phyloP scores from a whole-genome alignment of 2,888 invertebrate species.

The Pachliopta kotzebuea region DNA sequence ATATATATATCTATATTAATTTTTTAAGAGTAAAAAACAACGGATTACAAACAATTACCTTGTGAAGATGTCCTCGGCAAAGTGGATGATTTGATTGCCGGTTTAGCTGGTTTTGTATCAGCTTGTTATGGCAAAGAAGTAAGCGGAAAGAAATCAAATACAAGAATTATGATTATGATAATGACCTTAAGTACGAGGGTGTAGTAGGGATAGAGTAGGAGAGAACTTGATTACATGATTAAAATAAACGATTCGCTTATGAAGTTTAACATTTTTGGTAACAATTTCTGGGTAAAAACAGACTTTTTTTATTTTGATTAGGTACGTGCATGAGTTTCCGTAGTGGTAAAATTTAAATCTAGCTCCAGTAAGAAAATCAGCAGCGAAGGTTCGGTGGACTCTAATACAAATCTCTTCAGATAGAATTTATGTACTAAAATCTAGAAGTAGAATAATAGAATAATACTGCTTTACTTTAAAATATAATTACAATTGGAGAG shows the following conservation, averaged over 20 bases:
- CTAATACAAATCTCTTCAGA: neutral
- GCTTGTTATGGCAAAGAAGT: conserved; percentile 84
- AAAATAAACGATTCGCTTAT: neutral
- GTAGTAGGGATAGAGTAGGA: conserved; percentile 25
- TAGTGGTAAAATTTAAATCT: neutral
- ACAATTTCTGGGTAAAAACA: neutral
- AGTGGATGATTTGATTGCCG: conserved; percentile 97
- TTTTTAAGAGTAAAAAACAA: conserved; percentile 40
- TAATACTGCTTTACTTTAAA: neutral
- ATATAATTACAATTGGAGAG: neutral
- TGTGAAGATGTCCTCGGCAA: conserved; percentile 96
- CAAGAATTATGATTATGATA: conserved; percentile 64
- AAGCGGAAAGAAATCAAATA: conserved; percentile 80
- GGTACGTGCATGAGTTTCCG: neutral
- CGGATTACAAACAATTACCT: conserved; percentile 84
- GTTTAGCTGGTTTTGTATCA: conserved; percentile 97
- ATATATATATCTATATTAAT: neutral
- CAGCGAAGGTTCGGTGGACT: neutral
- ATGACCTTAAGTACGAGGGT: conserved; percentile 64
- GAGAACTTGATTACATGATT: conserved; percentile 4
- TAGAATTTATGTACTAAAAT: neutral
- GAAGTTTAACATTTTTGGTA: too few species aligned
- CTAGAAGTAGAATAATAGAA: neutral
- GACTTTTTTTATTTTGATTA: neutral
- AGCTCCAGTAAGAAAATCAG: too few species aligned